Conservation (phyloP, 2,797 vertebrate genomes). For the Eulemur coronatus region DNA sequence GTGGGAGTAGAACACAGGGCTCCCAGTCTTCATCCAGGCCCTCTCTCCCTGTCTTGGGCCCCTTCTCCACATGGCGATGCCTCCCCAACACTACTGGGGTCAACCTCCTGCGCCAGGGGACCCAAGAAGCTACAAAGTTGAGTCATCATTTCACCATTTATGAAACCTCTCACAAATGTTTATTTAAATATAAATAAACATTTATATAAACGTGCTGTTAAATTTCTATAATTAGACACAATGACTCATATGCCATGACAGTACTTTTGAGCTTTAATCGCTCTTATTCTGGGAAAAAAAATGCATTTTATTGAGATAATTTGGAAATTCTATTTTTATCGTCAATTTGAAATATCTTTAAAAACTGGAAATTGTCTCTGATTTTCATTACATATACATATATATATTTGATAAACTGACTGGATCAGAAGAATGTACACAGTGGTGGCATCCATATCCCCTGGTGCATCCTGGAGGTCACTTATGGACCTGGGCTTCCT, state of each 20-base stretch:
- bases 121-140: not conserved
- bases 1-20: not conserved
- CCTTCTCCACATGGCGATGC: not conserved
- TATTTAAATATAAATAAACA: not conserved
- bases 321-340: slow-evolving; percentile 50
- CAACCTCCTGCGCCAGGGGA: not conserved
- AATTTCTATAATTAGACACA: slow-evolving; percentile 18
- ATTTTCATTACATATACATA: slow-evolving; percentile 21
- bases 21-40: not conserved
- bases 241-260: slow-evolving; percentile 39
- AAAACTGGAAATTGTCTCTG: not conserved
- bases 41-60: not conserved
- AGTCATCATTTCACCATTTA: not conserved
- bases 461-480: not conserved
- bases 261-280: slow-evolving; percentile 46
- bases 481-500: not conserved
- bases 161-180: slow-evolving; percentile 14
- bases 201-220: not conserved
- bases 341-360: slow-evolving; percentile 27
- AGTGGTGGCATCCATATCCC: not conserved
- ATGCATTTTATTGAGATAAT: slow-evolving; percentile 39
- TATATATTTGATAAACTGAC: not conserved
- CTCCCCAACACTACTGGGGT: not conserved
- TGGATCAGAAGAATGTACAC: not conserved
- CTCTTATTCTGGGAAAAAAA: slow-evolving; percentile 22